These are phyloP conservation scores for Gastrophryne carolinensis DNA, from an alignment of 2,797 vertebrate species.

Conservation along the genomic window DNA sequence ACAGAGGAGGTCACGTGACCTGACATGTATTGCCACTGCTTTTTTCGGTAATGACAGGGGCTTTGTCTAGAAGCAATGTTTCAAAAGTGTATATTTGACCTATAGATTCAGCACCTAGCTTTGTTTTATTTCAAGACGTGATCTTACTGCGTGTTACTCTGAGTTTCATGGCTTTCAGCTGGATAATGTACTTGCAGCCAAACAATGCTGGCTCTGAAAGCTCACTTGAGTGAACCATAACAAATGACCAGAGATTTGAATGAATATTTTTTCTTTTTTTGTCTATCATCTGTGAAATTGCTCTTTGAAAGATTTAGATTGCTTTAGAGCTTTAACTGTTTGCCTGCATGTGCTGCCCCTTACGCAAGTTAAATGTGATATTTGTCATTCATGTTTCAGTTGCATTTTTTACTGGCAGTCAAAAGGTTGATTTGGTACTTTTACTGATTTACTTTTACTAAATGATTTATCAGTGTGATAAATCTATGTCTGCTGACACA, in stretches of 20 bases:
- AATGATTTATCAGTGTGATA: too few relatives aligned
- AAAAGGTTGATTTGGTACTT: too few relatives aligned
- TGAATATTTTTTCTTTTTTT: slow-evolving; percentile 14
- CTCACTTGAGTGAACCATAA: slow-evolving; percentile 29
- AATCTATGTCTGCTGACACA: too few relatives aligned
- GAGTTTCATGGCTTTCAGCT: slow-evolving; percentile 13
- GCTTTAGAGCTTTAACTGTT: slow-evolving; percentile 15
- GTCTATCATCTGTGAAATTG: slow-evolving; percentile 5
- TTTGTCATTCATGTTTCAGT: too few relatives aligned
- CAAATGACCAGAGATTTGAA: slow-evolving; percentile 25
- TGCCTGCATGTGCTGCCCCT: too few relatives aligned
- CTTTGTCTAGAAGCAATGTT: slow-evolving; percentile 5
- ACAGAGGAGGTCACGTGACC: not conserved
- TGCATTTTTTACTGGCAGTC: too few relatives aligned
- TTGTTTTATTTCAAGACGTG: slow-evolving; percentile 49
- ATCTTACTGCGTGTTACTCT: slow-evolving; percentile 28
- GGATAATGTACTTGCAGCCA: slow-evolving; percentile 26
- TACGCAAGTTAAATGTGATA: too few relatives aligned
- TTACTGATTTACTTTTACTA: too few relatives aligned
- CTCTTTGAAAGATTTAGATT: slow-evolving; percentile 22
- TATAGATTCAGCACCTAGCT: slow-evolving; percentile 14
- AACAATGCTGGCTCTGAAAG: slow-evolving; percentile 33
- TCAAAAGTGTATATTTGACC: slow-evolving; percentile 46
- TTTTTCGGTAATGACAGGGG: not conserved
- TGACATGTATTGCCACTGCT: not conserved